Base-by-base conservation (phyloP, 2,113 vertebrate species). In the Silurus glanis region DNA sequence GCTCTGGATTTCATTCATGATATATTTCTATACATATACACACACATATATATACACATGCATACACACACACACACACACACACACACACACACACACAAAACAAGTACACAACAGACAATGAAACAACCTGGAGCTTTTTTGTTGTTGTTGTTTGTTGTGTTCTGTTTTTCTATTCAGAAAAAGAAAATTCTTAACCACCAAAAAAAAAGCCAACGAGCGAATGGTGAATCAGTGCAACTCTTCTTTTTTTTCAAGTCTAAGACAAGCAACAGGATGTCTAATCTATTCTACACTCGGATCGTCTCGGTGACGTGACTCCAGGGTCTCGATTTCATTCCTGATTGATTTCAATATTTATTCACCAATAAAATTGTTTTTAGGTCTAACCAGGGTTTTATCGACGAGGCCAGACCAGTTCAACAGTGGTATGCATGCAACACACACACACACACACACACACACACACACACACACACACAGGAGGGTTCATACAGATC, bases 201-300 rank as follows among this genome's bases (percentile, higher is more conserved):
- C 13, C 8, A 9, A 9, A 13, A 3, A 21, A 76, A 93, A 93
- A 94, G 93, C 92, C 93, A 93, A 95, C 92, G 7, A 84, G 93
- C 93, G 90, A 95, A 95, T 94, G 95, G 94, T 93, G 93, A 37
- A 95, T 96, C 97, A 97, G 97, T 97, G 97, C 96, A 98, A 97
- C 96, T 95, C 94, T 92, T 89, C 92, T 95, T 94, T 92, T 91
- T 59, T 91, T 95, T 96, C 92, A 94, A 94, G 95, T 96, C 95
- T 95, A 95, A 95, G 94, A 96, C 94, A 93, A 37, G 91, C 90
- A 87, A 94, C 89, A 37, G 92, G 94, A 84, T 93, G 94, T 95
- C 94, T 93, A 89, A 80, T 94, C 90, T 92, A 93, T 92, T 93
- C 37, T 37, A 37, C 37, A 92, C 86, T 91, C 90, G 83, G 90